These are phyloP conservation scores for Sminthurinus aureus DNA, from an alignment of 2,888 invertebrate species.

Conservation along the genomic window DNA sequence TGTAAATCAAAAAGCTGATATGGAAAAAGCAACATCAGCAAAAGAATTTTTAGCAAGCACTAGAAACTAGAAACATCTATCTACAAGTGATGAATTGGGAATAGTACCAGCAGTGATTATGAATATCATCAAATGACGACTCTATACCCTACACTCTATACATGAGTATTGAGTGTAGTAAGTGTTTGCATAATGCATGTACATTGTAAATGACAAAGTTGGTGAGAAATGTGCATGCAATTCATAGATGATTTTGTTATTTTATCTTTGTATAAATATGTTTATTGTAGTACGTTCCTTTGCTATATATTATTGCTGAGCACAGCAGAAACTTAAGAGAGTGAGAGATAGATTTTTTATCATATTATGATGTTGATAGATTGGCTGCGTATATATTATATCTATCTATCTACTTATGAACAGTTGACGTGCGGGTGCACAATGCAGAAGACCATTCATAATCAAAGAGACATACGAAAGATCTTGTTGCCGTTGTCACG, in stretches of 20 bases:
- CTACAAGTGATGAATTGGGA: not conserved
- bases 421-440: not conserved
- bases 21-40: not conserved
- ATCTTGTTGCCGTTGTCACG: not conserved
- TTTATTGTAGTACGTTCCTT: not conserved
- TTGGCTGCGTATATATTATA: not conserved
- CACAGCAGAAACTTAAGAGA: not conserved
- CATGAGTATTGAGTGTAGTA: too few species aligned
- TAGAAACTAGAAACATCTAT: too few species aligned
- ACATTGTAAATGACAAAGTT: not conserved
- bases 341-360: too few species aligned
- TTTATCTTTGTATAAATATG: not conserved
- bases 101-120: not conserved
- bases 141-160: too few species aligned
- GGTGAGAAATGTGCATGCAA: not conserved
- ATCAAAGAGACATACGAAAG: not conserved
- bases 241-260: not conserved
- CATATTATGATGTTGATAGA: not conserved
- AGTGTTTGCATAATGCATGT: not conserved
- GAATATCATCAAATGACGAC: not conserved
- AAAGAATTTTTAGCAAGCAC: not conserved
- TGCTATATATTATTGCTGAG: not conserved
- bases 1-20: not conserved
- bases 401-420: not conserved
- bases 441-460: not conserved